Base-by-base conservation (phyloP, 2,888 invertebrate genomes). In the Aspidiotus rigidus region DNA sequence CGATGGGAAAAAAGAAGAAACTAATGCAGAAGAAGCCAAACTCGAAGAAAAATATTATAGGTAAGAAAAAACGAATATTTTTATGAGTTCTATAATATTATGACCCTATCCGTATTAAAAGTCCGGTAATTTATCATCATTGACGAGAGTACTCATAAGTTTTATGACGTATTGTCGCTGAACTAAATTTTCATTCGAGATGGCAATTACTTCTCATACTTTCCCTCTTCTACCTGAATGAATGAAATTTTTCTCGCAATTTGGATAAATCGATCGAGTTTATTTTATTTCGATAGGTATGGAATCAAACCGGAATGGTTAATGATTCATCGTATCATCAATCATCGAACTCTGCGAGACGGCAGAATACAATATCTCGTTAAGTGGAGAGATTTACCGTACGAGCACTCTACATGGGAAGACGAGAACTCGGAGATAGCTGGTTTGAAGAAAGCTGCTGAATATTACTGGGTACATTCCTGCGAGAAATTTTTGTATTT, bases 301-400 rank as follows among this genome's bases (percentile, higher is more conserved):
- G 99, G 99, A 42, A 90, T 99, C 3, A 90, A 97, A 76, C 97
- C 98, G 0, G 98, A 99, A 77, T 99, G 99, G 99, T 80, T 99
- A 73, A 88, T 94, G 71, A 89, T 94, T 0, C 95, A 98, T 78
- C 86, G 99, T 60, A 92, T 99, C 40, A 91, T 99, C 74, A 98
- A 98, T 80, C 97, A 98, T 78, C 86, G 92, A 60, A 86, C 87
- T 0, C 83, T 88, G 49, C 83, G 90, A 67, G 93, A 93, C 77
- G 93, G 93, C 11, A 85, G 88, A 70, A 88, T 86, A 0, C 85
- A 88, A 76, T 99, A 90, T 80, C 82, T 99, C 74, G 93, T 98
- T 0, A 99, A 99, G 79, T 99, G 99, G 99, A 84, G 95, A 62
- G 98, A 99, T 77, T 81, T 99, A 67, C 87, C 92, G 0, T 99